Percentiles rank a stretch among this genome's conserved stretches.
Conservation (phyloP, 2,888 invertebrate species). For the Hirtodrosophila histrioides region DNA sequence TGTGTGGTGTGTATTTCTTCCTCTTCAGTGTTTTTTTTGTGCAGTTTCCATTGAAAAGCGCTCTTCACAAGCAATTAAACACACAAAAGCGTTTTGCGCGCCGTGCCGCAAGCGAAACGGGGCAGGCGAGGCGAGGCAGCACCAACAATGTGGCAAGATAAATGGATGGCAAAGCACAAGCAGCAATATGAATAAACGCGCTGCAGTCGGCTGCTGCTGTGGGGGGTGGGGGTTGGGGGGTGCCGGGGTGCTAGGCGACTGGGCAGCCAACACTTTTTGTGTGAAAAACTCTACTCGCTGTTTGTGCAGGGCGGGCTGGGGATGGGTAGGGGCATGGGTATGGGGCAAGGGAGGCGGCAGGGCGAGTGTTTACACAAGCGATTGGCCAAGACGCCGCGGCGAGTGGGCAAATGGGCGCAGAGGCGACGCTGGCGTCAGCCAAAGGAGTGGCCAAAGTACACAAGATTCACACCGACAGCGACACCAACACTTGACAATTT, state of each 20-base stretch:
- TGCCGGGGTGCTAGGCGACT: constrained; percentile 34
- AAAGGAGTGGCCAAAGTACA: constrained; percentile 84
- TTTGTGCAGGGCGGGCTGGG: constrained; percentile 20
- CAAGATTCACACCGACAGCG: constrained; percentile 83
- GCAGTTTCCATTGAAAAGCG: constrained; percentile 79
- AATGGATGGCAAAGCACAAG: constrained; percentile 68
- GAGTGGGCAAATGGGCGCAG: constrained; percentile 11
- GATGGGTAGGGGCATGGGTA: not conserved
- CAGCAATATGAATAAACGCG: constrained; percentile 77
- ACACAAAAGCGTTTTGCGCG: constrained; percentile 82
- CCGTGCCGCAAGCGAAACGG: constrained; percentile 70
- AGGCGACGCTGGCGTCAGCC: constrained; percentile 35
- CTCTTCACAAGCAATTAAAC: constrained; percentile 84
- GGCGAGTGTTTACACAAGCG: constrained; percentile 83
- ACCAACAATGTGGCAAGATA: constrained; percentile 76
- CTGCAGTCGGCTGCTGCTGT: constrained; percentile 7
- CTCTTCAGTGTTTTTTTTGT: constrained; percentile 34
- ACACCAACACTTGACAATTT: constrained; percentile 74
- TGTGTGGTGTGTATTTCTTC: constrained; percentile 4
- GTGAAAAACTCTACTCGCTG: constrained; percentile 63
- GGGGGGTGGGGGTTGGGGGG: not conserved
- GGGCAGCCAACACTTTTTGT: constrained; percentile 73
- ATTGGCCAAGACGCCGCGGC: constrained; percentile 82
- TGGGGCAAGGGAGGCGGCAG: not conserved
- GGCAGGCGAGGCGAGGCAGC: constrained; percentile 2